Conservation (phyloP, 2,888 invertebrate species). For the Tenthredo livida region DNA sequence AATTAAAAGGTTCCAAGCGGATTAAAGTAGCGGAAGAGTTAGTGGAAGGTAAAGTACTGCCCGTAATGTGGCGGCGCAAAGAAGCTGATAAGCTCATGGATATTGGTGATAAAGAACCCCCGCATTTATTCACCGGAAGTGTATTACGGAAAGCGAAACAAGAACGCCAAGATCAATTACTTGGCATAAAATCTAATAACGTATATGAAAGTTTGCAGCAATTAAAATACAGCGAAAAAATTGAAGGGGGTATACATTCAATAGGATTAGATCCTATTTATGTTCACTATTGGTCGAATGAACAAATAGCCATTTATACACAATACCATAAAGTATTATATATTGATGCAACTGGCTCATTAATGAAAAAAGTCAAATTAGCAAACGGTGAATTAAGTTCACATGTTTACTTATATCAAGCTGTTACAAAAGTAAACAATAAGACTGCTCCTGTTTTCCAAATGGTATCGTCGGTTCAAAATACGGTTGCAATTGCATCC, state of each 20-base stretch:
- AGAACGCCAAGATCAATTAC: conserved; percentile 14
- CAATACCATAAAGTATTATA: background rate
- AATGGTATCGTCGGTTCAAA: conserved; percentile 56
- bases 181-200: background rate
- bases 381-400: conserved; percentile 53
- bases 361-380: conserved; percentile 3
- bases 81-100: background rate
- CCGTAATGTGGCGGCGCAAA: conserved; percentile 11
- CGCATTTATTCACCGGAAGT: background rate
- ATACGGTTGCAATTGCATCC: conserved; percentile 53
- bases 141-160: background rate
- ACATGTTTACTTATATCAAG: conserved; percentile 42
- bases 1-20: background rate
- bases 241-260: background rate
- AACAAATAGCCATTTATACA: background rate
- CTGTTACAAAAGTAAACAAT: conserved; percentile 34
- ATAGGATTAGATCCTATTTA: background rate
- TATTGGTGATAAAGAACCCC: background rate
- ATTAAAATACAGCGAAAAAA: background rate
- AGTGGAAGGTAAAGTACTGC: background rate
- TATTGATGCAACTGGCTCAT: conserved; percentile 11
- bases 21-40: background rate
- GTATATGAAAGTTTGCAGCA: background rate
- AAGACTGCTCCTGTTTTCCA: conserved; percentile 58
- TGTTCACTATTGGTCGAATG: conserved; percentile 7